Percentiles rank a stretch among this genome's conserved stretches.
Evolutionary conservation across 2,888 invertebrate species (phyloP).

Genomic region (Metopia argyrocephala): DNA sequence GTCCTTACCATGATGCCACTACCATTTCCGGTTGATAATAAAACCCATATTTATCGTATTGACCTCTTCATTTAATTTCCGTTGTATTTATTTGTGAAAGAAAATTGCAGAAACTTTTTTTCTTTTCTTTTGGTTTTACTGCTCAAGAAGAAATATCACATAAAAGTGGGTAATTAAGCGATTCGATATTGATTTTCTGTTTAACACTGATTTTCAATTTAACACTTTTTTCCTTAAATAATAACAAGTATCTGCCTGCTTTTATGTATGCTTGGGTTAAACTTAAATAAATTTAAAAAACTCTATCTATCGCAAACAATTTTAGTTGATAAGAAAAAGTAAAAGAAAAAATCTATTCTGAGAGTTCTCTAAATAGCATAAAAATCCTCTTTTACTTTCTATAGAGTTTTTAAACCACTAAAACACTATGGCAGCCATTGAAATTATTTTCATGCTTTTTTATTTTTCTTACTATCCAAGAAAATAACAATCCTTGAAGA

Average conservation of each 20-base stretch:
- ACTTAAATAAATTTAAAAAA: too few species aligned
- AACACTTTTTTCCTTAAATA: constrained; percentile 46
- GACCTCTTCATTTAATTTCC: constrained; percentile 54
- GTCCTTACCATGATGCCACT: too few species aligned
- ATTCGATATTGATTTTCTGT: neutral
- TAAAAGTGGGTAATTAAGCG: constrained; percentile 4
- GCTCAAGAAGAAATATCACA: neutral
- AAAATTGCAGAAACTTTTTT: neutral
- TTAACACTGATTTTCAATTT: constrained; percentile 40
- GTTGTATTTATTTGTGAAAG: constrained; percentile 24
- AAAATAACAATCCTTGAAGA: too few species aligned
- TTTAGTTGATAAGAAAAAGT: too few species aligned
- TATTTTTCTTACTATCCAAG: too few species aligned
- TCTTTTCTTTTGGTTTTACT: neutral
- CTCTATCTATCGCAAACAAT: too few species aligned
- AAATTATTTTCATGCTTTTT: too few species aligned
- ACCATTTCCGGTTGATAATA: neutral
- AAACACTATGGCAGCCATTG: too few species aligned
- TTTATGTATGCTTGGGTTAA: too few species aligned
- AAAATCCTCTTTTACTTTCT: constrained; percentile 51
- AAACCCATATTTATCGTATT: constrained; percentile 22
- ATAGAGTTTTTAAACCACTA: constrained; percentile 54
- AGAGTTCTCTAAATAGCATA: constrained; percentile 17
- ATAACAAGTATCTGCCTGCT: neutral
- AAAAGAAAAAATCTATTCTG: too few species aligned